A percentile compares a stretch with the other conserved stretches of the same genome.
Evolutionary conservation across 2,888 invertebrate genomes (phyloP).

Genomic region (Xestia sexstrigata): DNA sequence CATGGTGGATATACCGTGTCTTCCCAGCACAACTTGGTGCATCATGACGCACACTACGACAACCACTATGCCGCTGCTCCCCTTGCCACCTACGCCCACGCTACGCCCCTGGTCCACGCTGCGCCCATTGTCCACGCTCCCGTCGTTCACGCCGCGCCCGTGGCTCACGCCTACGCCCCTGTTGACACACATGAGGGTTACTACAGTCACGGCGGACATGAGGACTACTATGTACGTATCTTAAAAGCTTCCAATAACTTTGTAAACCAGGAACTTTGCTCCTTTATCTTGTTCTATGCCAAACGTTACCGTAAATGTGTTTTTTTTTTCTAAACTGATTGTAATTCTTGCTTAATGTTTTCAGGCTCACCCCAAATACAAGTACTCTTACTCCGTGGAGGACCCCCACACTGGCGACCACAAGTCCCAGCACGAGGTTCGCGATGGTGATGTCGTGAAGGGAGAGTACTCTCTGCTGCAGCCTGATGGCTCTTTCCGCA

Average conservation of each 20-base stretch:
- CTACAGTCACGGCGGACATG: constrained; percentile 70
- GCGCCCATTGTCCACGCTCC: constrained; percentile 67
- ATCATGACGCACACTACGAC: constrained; percentile 68
- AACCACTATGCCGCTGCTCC: constrained; percentile 62
- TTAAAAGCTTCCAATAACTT: neutral
- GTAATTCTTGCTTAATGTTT: neutral
- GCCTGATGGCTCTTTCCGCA: constrained; percentile 91
- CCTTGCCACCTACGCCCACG: constrained; percentile 64
- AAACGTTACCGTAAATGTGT: neutral
- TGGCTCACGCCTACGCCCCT: constrained; percentile 65
- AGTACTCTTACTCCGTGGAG: constrained; percentile 91
- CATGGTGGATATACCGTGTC: constrained; percentile 73
- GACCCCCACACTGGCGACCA: constrained; percentile 92
- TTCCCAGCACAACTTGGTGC: constrained; percentile 71
- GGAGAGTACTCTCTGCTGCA: constrained; percentile 92
- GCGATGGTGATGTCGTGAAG: constrained; percentile 92
- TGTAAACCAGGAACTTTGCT: neutral
- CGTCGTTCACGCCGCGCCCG: constrained; percentile 68
- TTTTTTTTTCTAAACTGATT: neutral
- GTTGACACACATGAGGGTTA: constrained; percentile 69
- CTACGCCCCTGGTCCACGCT: constrained; percentile 69
- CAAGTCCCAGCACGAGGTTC: constrained; percentile 91
- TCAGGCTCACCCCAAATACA: constrained; percentile 91
- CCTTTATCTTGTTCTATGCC: no score
- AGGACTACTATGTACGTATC: constrained; percentile 80